Conservation (phyloP, 2,888 invertebrate species). For the Drosophila phalerata region DNA sequence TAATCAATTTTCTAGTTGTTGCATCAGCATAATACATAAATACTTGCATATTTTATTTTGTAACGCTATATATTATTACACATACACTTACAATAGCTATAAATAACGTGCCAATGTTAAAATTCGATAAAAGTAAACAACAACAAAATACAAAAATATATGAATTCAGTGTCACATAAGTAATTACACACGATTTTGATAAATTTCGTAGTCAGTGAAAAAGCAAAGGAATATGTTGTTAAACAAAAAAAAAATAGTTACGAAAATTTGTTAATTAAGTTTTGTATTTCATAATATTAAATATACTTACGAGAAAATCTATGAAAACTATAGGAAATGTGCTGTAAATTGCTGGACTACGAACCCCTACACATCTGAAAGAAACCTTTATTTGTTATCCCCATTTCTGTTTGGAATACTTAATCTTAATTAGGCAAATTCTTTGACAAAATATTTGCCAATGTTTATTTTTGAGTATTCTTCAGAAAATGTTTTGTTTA, state of each 20-base stretch:
- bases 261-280: conserved; percentile 59
- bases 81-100: conserved; percentile 51
- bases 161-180: conserved; percentile 29
- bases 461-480: background rate
- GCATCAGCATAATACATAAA: conserved; percentile 42
- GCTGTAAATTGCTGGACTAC: conserved; percentile 41
- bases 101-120: conserved; percentile 77
- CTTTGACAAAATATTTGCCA: too few relatives aligned
- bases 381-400: conserved; percentile 2
- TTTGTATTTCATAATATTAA: conserved; percentile 41
- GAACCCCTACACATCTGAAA: conserved; percentile 10
- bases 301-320: conserved; percentile 21
- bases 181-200: conserved; percentile 37
- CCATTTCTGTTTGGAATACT: background rate
- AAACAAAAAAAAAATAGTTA: conserved; percentile 31
- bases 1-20: conserved; percentile 44
- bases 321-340: conserved; percentile 19
- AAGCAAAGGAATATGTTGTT: conserved; percentile 43
- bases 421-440: background rate
- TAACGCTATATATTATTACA: conserved; percentile 46
- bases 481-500: conserved; percentile 12
- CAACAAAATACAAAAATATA: conserved; percentile 30
- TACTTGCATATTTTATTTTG: conserved; percentile 60
- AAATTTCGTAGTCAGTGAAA: conserved; percentile 53
- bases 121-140: conserved; percentile 40